Evolutionary conservation across 2,797 vertebrate genomes (phyloP).

Genomic region (Rhinella marina): DNA sequence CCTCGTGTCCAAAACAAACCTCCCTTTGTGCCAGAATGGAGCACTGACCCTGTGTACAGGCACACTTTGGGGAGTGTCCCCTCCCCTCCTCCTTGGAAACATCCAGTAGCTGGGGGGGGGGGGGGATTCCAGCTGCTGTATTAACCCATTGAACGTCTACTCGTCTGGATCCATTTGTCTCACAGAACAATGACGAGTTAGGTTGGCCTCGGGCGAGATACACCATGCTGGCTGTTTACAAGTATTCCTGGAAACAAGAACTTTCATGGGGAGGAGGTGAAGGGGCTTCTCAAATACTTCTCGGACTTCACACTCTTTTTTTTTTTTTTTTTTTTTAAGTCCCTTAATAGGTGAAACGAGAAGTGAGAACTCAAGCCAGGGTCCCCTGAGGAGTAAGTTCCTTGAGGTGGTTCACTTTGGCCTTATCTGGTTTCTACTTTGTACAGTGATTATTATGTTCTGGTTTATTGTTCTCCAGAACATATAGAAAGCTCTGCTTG

Average conservation of each 20-base stretch:
- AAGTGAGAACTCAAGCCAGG: neutral
- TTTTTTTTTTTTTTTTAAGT: neutral
- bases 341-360: neutral
- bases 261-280: neutral
- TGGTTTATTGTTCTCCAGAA: neutral
- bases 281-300: neutral
- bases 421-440: neutral
- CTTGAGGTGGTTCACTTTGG: neutral
- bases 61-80: slow-evolving; percentile 59
- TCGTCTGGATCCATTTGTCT: slow-evolving; percentile 1
- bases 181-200: slow-evolving; percentile 31
- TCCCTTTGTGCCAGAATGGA: slow-evolving; percentile 52
- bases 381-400: neutral
- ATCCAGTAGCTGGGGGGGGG: slow-evolving; percentile 49
- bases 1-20: slow-evolving; percentile 53
- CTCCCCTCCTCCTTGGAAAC: slow-evolving; percentile 51
- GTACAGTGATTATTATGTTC: neutral
- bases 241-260: slow-evolving; percentile 24
- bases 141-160: slow-evolving; percentile 47
- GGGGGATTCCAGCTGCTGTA: slow-evolving; percentile 53
- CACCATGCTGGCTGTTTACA: slow-evolving; percentile 34
- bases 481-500: neutral
- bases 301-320: neutral
- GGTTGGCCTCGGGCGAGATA: slow-evolving; percentile 13
- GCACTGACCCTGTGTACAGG: slow-evolving; percentile 58